phyloP scores from a whole-genome alignment of 2,113 vertebrate genomes.

The Bufo bufo region DNA sequence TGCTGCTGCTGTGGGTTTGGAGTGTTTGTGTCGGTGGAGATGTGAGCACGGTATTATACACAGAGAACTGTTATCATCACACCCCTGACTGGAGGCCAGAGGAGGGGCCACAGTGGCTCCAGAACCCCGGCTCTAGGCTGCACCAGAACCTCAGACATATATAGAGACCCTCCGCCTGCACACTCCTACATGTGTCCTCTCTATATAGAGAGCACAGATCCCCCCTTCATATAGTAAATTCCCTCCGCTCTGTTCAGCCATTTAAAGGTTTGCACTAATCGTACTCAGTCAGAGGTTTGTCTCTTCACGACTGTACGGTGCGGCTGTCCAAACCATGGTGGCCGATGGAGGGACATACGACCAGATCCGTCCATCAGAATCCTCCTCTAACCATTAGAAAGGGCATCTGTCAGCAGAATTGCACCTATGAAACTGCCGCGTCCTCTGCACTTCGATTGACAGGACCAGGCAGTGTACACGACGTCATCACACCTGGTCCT shows the following conservation, averaged over 20 bases:
- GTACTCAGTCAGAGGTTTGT: too few species aligned
- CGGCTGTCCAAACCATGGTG: too few species aligned
- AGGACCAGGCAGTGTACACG: too few species aligned
- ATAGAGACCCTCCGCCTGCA: background rate
- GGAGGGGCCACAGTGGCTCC: constrained; percentile 11
- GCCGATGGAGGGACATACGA: too few species aligned
- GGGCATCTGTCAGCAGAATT: too few species aligned
- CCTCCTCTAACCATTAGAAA: too few species aligned
- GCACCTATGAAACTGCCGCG: too few species aligned
- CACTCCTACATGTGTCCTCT: background rate
- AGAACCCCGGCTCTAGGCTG: background rate
- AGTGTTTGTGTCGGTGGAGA: background rate
- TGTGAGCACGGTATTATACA: constrained; percentile 1
- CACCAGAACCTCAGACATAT: background rate
- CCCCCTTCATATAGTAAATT: background rate
- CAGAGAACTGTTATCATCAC: background rate
- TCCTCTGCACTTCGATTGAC: too few species aligned
- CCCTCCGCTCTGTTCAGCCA: background rate
- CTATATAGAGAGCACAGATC: background rate
- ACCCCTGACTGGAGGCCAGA: constrained; percentile 9
- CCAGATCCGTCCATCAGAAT: too few species aligned
- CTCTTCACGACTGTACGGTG: too few species aligned
- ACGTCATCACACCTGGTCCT: too few species aligned
- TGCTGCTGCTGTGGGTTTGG: background rate
- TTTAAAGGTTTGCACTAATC: background rate